Conservation (phyloP, 2,797 vertebrate species). For the Jordanella pulchra region DNA sequence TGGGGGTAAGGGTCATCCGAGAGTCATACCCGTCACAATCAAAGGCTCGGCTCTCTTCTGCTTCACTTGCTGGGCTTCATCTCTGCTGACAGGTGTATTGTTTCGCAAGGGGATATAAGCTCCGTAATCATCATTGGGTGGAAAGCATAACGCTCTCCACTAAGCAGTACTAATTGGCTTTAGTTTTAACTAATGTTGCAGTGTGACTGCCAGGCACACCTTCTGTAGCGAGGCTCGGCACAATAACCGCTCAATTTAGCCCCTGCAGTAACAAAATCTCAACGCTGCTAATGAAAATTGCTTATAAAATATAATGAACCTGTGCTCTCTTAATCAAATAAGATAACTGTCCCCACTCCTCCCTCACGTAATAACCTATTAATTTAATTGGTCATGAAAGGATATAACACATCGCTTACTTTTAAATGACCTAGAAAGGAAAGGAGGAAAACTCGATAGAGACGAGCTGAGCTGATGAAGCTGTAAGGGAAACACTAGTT, state of each 20-base stretch:
- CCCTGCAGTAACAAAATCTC: constrained; percentile 90
- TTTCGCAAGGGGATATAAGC: constrained; percentile 94
- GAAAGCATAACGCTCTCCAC: constrained; percentile 91
- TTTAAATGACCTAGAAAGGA: constrained; percentile 99
- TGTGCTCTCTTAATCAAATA: constrained; percentile 98
- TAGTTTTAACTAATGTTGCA: constrained; percentile 94
- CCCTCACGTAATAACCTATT: constrained; percentile 92
- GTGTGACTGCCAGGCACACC: constrained; percentile 90
- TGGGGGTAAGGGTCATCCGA: constrained; percentile 86
- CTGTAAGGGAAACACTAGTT: constrained; percentile 74
- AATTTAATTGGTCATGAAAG: constrained; percentile 99
- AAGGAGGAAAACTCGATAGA: constrained; percentile 93
- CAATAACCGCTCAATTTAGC: constrained; percentile 95
- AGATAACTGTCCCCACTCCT: constrained; percentile 84
- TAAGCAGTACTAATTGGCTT: constrained; percentile 99
- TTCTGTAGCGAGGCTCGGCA: constrained; percentile 88
- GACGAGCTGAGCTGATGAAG: constrained; percentile 76
- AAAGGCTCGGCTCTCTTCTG: constrained; percentile 89
- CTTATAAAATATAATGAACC: constrained; percentile 99
- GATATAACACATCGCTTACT: constrained; percentile 98
- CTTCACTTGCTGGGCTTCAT: constrained; percentile 92
- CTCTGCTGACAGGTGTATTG: constrained; percentile 98
- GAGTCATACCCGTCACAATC: constrained; percentile 88
- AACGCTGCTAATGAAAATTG: constrained; percentile 95
- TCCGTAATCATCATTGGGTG: constrained; percentile 92